Evolutionary conservation across 2,888 invertebrate genomes (phyloP).

Genomic region (Heliconius ethilla): DNA sequence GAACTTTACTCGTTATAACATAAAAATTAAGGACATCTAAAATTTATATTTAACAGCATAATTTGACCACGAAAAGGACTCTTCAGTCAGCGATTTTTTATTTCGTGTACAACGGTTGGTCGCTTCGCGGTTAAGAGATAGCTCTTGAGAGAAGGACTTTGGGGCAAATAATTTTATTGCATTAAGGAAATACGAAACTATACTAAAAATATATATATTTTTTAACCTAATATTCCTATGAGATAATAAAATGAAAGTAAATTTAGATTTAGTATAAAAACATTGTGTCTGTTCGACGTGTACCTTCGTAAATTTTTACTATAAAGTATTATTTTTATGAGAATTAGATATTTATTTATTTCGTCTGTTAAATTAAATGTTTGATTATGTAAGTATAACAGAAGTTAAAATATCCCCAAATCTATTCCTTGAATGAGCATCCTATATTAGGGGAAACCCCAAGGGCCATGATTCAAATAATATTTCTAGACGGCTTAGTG

Average conservation of each 20-base stretch:
- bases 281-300: not conserved
- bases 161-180: constrained; percentile 17
- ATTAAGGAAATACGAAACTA: constrained; percentile 8
- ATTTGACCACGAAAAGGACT: constrained; percentile 10
- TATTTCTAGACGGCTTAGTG: not conserved
- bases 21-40: constrained; percentile 2
- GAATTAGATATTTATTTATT: too few relatives aligned
- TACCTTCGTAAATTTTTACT: too few relatives aligned
- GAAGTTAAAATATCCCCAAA: too few relatives aligned
- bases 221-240: not conserved
- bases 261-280: not conserved
- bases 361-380: too few relatives aligned
- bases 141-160: constrained; percentile 14
- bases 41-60: constrained; percentile 12
- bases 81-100: constrained; percentile 21
- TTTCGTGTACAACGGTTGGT: constrained; percentile 19
- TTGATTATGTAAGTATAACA: too few relatives aligned
- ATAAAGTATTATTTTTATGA: too few relatives aligned
- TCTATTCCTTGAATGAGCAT: too few relatives aligned
- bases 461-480: not conserved
- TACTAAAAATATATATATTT: too few relatives aligned
- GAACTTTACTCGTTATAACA: not conserved
- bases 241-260: not conserved
- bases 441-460: too few relatives aligned
- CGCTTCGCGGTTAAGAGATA: constrained; percentile 22